A percentile compares a stretch with the other conserved stretches of the same genome.
Conservation (phyloP, 2,113 vertebrate species). For the Aptenodytes patagonicus region DNA sequence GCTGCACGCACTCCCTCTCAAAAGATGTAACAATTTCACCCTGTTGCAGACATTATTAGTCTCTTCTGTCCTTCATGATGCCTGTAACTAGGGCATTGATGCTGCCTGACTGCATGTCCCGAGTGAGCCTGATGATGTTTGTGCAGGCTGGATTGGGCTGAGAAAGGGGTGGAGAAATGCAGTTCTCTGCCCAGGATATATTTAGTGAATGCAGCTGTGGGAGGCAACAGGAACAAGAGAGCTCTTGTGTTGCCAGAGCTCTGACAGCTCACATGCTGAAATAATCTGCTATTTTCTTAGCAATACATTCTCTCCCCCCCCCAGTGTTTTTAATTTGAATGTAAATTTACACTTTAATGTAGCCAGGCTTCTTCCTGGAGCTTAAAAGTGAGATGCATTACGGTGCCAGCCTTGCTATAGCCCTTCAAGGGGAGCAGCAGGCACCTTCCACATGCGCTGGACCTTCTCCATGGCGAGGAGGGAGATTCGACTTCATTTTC, state of each 20-base stretch:
- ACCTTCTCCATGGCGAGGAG: neutral
- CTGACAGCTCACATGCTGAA: constrained; percentile 3
- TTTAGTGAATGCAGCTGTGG: constrained; percentile 64
- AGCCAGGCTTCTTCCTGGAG: neutral
- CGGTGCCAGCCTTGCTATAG: neutral
- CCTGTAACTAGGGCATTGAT: constrained; percentile 17
- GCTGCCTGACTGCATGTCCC: neutral
- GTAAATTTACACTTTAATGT: neutral
- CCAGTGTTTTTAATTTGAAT: neutral
- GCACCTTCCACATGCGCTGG: neutral
- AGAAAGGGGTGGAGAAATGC: constrained; percentile 40
- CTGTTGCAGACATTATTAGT: neutral
- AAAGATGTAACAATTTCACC: neutral
- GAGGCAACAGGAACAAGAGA: constrained; percentile 51
- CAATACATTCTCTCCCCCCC: neutral
- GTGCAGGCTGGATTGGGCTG: constrained; percentile 32
- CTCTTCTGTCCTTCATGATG: neutral
- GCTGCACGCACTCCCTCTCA: neutral
- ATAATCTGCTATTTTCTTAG: neutral
- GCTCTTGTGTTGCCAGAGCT: constrained; percentile 27
- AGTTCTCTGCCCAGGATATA: constrained; percentile 49
- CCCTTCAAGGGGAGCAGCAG: neutral
- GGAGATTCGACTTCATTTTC: neutral
- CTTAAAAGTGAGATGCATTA: neutral
- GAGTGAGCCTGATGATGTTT: neutral